Evolutionary conservation across 2,113 vertebrate species (phyloP), one percentile per base, ranked within the genome.

Genomic region (Ceyx margarethae): DNA sequence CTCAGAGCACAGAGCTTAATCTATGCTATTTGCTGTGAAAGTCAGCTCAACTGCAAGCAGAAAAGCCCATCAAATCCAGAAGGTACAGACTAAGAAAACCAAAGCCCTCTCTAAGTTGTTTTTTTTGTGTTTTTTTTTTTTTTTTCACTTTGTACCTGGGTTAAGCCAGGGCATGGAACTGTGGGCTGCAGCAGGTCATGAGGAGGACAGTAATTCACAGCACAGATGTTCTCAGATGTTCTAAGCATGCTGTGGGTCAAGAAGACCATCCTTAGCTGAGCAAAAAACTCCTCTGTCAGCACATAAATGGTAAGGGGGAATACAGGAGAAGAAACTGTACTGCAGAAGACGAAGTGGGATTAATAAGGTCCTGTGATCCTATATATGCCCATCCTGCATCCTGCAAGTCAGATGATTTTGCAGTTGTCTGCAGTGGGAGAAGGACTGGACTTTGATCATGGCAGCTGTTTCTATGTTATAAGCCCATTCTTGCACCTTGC

Each of bases 21-120:
- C 93, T 96, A 77, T 88, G 87, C 85, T 92, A 87, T 96, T 96
- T 95, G 93, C 91, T 94, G 69, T 76, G 85, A 73, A 91, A 95
- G 82, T 94, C 94, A 93, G 90, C 90, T 95, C 73, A 74, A 21
- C 83, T 81, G 68, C 75, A 88, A 71, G 76, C 76, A 87, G 89
- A 90, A 94, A 94, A 95, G 62, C 77, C 80, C 77, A 90, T 73
- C 83, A 90, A 91, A 95, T 89, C 66, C 90, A 85, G 69, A 72
- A 78, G 74, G 62, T 94, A 79, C 58, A 81, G 77, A 46, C 94
- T 94, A 69, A 81, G 82, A 84, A 90, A 95, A 85, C 66, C 65
- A 87, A 94, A 94, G 62, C 17, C 5, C 26, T 25, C 48, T 69
- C 61, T 54, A 81, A 91, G 43, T 45, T 17, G 11, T 53, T 65